A percentile compares a stretch with the other conserved stretches of the same genome.
phyloP scores from a whole-genome alignment of 2,797 vertebrate genomes.

The Protosalanx chinensis region DNA sequence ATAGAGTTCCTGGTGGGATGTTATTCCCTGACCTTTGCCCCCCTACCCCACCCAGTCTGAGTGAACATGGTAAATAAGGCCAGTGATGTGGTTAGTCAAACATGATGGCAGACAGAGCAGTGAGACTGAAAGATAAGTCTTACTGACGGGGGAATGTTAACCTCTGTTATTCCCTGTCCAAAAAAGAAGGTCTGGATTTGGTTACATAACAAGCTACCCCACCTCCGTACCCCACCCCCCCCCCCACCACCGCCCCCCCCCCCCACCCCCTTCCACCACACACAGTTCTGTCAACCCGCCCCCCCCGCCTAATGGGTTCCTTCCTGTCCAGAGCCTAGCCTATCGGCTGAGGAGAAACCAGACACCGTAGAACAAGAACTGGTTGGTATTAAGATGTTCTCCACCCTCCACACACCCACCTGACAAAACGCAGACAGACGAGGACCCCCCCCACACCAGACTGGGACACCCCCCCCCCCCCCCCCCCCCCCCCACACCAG shows the following conservation, averaged over 20 bases:
- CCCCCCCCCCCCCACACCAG: conserved; percentile 14
- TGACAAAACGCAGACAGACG: conserved; percentile 49
- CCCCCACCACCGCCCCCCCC: conserved; percentile 50
- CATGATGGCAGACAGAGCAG: conserved; percentile 44
- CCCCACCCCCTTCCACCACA: conserved; percentile 35
- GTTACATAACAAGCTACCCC: conserved; percentile 42
- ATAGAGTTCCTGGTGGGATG: conserved; percentile 39
- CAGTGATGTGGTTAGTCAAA: conserved; percentile 26
- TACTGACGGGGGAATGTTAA: conserved; percentile 38
- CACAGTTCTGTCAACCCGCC: conserved; percentile 54
- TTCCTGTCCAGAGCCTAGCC: conserved; percentile 49
- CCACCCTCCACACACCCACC: conserved; percentile 26
- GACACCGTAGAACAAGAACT: conserved; percentile 45
- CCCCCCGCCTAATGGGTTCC: conserved; percentile 63
- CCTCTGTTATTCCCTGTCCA: conserved; percentile 34
- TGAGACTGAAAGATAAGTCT: conserved; percentile 42
- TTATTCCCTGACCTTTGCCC: conserved; percentile 44
- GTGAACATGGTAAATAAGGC: conserved; percentile 12
- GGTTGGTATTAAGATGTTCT: conserved; percentile 53
- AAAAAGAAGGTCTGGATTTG: conserved; percentile 36
- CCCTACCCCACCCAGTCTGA: conserved; percentile 15
- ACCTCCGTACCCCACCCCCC: conserved; percentile 51
- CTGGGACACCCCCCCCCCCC: too few relatives aligned
- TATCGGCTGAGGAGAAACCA: conserved; percentile 52
- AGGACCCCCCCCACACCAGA: too few relatives aligned